phyloP scores from a whole-genome alignment of 2,888 invertebrate genomes.

The Tetropium fuscum region DNA sequence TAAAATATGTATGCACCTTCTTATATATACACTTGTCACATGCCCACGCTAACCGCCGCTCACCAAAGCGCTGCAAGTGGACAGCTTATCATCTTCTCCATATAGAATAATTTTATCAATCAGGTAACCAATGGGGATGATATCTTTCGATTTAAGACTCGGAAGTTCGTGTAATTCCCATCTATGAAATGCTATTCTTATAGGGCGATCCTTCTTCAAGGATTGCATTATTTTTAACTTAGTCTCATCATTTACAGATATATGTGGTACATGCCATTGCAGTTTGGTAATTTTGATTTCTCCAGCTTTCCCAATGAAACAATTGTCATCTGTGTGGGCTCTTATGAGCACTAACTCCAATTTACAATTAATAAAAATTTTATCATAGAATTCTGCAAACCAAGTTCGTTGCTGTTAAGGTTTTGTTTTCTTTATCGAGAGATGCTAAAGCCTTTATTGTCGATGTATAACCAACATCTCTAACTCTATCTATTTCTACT shows the following conservation, averaged over 20 bases:
- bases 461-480: slow-evolving; percentile 1
- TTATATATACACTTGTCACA: too few relatives aligned
- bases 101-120: too few relatives aligned
- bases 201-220: neutral
- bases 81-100: too few relatives aligned
- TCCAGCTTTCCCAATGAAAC: neutral
- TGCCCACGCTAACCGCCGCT: too few relatives aligned
- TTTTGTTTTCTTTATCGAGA: neutral
- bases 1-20: too few relatives aligned
- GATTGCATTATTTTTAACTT: neutral
- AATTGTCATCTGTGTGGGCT: neutral
- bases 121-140: too few relatives aligned
- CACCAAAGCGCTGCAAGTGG: too few relatives aligned
- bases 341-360: slow-evolving; percentile 2
- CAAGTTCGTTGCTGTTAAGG: neutral
- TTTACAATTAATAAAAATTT: neutral
- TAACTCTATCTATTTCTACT: neutral
- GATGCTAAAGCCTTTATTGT: slow-evolving; percentile 4
- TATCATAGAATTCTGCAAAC: slow-evolving; percentile 1
- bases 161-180: neutral
- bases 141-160: neutral
- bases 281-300: neutral
- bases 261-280: neutral
- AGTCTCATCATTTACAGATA: neutral
- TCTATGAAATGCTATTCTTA: neutral